These are phyloP conservation scores for Bombus huntii DNA, from an alignment of 1,140 invertebrate genomes.

Conservation along the genomic window DNA sequence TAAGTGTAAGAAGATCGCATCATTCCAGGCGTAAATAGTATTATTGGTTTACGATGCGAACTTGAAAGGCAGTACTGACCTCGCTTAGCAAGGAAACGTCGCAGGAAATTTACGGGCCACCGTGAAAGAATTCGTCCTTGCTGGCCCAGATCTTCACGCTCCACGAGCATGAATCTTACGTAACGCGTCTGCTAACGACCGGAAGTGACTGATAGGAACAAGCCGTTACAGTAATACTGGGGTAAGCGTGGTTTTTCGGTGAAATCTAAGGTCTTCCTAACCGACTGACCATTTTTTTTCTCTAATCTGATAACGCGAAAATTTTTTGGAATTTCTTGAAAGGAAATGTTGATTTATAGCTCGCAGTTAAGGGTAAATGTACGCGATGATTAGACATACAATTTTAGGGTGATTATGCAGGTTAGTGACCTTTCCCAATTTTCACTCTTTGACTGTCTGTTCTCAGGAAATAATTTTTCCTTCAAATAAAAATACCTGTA, in stretches of 20 bases:
- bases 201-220: slow-evolving; percentile 27
- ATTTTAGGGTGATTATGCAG: not conserved
- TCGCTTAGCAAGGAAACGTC: slow-evolving; percentile 28
- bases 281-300: not conserved
- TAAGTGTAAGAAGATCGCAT: slow-evolving; percentile 72
- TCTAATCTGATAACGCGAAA: not conserved
- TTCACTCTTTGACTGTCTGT: not conserved
- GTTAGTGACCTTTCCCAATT: not conserved
- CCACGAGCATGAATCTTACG: slow-evolving; percentile 5
- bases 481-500: no score
- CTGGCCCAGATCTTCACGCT: slow-evolving; percentile 19
- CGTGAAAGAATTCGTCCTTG: slow-evolving; percentile 51
- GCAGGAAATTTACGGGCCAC: slow-evolving; percentile 35
- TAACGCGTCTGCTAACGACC: slow-evolving; percentile 8
- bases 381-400: not conserved
- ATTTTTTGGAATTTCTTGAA: not conserved
- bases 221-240: not conserved
- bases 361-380: not conserved
- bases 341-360: not conserved
- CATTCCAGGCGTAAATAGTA: slow-evolving; percentile 79
- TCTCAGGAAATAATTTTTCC: no score
- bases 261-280: not conserved
- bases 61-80: slow-evolving; percentile 36
- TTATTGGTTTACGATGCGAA: slow-evolving; percentile 77
- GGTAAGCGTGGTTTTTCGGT: not conserved